phyloP scores from a whole-genome alignment of 2,797 vertebrate genomes.

The Diglossa cyanea region DNA sequence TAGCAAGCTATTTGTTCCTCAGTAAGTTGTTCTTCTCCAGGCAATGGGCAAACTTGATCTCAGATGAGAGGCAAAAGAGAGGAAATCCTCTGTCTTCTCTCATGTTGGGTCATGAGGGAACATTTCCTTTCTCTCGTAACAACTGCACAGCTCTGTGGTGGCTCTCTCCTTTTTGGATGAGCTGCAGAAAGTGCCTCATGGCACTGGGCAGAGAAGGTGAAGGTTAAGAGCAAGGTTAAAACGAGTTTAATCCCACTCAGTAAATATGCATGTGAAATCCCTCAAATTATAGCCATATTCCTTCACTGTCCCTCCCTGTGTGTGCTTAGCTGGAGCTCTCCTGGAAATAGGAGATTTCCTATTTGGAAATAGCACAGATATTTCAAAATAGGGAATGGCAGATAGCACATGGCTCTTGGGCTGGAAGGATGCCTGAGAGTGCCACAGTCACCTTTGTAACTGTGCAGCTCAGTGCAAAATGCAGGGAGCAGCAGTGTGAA shows the following conservation, averaged over 20 bases:
- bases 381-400: too few relatives aligned
- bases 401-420: not conserved
- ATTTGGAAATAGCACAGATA: too few relatives aligned
- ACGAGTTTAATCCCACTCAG: not conserved
- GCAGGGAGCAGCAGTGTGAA: not conserved
- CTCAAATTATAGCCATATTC: not conserved
- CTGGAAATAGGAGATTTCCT: not conserved
- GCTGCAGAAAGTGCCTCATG: not conserved
- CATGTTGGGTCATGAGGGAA: not conserved
- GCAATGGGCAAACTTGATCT: accelerated
- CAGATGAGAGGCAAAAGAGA: not conserved
- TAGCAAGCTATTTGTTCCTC: not conserved
- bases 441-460: not conserved
- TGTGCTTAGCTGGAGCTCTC: not conserved
- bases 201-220: not conserved
- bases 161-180: not conserved
- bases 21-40: not conserved
- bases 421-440: not conserved
- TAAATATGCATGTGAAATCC: not conserved
- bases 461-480: not conserved
- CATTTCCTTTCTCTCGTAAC: not conserved
- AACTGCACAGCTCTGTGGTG: not conserved
- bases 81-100: not conserved
- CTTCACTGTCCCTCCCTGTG: not conserved
- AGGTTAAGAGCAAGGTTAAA: not conserved